phyloP scores from a whole-genome alignment of 92 coral and sea anemone species.

The Paragorgia papillata region DNA sequence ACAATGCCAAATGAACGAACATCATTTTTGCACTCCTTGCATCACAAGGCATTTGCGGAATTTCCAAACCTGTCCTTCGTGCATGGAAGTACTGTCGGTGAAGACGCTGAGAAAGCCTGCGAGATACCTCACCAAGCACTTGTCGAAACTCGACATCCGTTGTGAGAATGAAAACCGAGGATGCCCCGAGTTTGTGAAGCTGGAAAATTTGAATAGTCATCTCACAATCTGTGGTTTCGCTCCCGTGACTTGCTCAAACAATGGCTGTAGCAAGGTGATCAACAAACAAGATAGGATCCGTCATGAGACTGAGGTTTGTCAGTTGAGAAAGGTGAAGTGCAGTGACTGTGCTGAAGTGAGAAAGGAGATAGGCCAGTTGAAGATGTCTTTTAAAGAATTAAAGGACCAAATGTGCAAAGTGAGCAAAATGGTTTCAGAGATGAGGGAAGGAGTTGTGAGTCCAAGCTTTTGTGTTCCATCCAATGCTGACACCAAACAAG shows the following conservation, averaged over 20 bases:
- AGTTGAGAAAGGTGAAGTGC: no score
- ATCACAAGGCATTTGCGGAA: constrained; percentile 52
- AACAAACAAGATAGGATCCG: constrained; percentile 29
- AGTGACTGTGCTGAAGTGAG: no score
- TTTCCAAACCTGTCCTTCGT: constrained; percentile 60
- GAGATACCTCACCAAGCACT: constrained; percentile 45
- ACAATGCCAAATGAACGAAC: constrained; percentile 53
- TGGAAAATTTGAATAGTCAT: constrained; percentile 46
- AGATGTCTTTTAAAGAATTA: no score
- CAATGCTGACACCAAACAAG: no score
- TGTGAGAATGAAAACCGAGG: constrained; percentile 54
- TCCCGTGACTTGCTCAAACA: constrained; percentile 52
- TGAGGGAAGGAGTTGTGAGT: no score
- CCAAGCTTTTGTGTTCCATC: no score
- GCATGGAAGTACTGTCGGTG: constrained; percentile 20
- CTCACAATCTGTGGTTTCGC: constrained; percentile 40
- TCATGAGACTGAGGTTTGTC: constrained; percentile 32
- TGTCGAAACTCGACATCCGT: constrained; percentile 49
- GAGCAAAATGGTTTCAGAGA: no score
- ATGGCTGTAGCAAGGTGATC: constrained; percentile 44
- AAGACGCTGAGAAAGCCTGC: constrained; percentile 42
- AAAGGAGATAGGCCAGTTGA: no score
- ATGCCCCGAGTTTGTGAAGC: constrained; percentile 40
- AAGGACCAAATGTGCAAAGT: no score
- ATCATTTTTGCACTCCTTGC: constrained; percentile 65